A percentile compares a stretch with the other conserved stretches of the same genome.
Conservation (phyloP, 2,888 invertebrate genomes). For the Oscheius myriophilus region DNA sequence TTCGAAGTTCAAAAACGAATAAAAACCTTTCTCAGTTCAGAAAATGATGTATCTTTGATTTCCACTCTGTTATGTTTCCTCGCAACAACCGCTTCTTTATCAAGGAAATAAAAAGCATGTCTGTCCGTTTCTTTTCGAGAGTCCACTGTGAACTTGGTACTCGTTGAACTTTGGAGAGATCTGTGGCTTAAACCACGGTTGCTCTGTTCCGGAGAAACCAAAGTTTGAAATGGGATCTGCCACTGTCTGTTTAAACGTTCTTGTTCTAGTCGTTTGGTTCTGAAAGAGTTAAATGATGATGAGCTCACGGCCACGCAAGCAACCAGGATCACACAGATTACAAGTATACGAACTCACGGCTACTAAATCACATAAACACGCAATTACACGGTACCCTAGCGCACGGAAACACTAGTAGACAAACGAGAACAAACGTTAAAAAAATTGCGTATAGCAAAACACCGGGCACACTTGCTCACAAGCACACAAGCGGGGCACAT, state of each 20-base stretch:
- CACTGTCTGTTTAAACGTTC: conserved; percentile 31
- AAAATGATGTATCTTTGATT: background rate
- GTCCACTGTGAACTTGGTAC: conserved; percentile 36
- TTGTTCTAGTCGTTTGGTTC: conserved; percentile 24
- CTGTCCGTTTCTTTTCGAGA: conserved; percentile 42
- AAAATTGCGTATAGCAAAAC: too few species aligned
- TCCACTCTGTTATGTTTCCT: conserved; percentile 34
- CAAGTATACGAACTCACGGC: too few species aligned
- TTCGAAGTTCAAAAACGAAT: too few species aligned
- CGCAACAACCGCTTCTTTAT: conserved; percentile 37
- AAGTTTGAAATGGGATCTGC: conserved; percentile 31
- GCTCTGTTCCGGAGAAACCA: conserved; percentile 27
- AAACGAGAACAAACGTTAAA: too few species aligned
- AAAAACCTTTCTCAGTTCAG: conserved; percentile 29
- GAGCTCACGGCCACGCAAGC: too few species aligned
- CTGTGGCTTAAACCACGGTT: conserved; percentile 1
- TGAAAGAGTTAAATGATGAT: background rate
- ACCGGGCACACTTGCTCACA: too few species aligned
- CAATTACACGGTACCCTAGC: too few species aligned
- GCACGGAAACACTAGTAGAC: too few species aligned
- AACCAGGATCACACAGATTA: too few species aligned
- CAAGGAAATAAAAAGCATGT: conserved; percentile 35
- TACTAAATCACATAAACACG: too few species aligned
- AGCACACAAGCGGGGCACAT: too few species aligned
- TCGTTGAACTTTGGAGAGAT: conserved; percentile 34